These are phyloP conservation scores for Drosophila lacicola DNA, from an alignment of 2,888 invertebrate species.

Conservation along the genomic window DNA sequence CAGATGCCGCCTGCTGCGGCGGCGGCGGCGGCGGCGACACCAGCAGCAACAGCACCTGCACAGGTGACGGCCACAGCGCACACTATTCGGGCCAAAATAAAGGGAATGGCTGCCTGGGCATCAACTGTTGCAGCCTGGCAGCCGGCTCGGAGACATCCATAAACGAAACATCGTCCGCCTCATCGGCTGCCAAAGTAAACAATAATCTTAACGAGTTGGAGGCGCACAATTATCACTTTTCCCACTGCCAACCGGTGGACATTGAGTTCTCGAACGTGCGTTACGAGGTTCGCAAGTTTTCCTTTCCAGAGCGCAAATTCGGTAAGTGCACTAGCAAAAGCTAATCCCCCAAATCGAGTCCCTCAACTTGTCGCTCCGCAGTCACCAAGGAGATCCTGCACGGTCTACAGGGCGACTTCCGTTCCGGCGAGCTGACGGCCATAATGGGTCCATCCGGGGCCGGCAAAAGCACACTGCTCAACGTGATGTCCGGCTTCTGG, in stretches of 20 bases:
- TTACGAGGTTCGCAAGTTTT: slow-evolving; percentile 88
- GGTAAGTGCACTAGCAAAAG: slow-evolving; percentile 85
- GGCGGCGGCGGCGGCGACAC: slow-evolving; percentile 54
- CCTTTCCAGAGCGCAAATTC: slow-evolving; percentile 86
- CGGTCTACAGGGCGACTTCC: slow-evolving; percentile 88
- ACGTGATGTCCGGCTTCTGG: slow-evolving; percentile 98
- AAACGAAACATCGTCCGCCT: slow-evolving; percentile 63
- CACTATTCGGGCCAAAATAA: slow-evolving; percentile 26
- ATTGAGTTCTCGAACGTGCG: slow-evolving; percentile 89
- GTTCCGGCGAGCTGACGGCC: slow-evolving; percentile 96
- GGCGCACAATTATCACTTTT: slow-evolving; percentile 60
- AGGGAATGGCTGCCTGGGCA: slow-evolving; percentile 51
- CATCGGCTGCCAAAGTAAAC: slow-evolving; percentile 64
- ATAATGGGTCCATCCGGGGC: slow-evolving; percentile 99
- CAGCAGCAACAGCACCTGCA: slow-evolving; percentile 53
- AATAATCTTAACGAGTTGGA: slow-evolving; percentile 62
- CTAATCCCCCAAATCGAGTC: background rate
- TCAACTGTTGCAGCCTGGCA: slow-evolving; percentile 79
- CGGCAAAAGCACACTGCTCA: slow-evolving; percentile 96
- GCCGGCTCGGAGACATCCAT: slow-evolving; percentile 81
- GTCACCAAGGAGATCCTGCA: slow-evolving; percentile 88
- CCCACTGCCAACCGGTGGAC: slow-evolving; percentile 87
- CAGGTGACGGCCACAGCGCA: slow-evolving; percentile 35
- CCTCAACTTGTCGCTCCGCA: slow-evolving; percentile 15
- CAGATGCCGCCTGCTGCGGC: slow-evolving; percentile 58